Percentiles rank a stretch among this genome's conserved stretches.
phyloP scores from a whole-genome alignment of 1,140 invertebrate species.

The Drosophila serrata region DNA sequence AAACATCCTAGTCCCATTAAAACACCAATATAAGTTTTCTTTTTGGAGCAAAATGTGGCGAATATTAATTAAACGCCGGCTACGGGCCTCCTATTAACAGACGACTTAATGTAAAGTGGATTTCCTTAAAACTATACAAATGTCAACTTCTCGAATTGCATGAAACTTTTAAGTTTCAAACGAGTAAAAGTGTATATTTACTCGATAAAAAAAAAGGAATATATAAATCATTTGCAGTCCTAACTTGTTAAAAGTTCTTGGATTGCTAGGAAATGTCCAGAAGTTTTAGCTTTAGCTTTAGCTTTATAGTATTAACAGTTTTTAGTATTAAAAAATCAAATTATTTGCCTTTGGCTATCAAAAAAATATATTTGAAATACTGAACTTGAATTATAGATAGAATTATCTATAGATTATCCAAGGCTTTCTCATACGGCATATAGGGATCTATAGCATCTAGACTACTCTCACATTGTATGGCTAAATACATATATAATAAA shows the following conservation, averaged over 20 bases:
- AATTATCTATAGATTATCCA: neutral
- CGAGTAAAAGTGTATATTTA: neutral
- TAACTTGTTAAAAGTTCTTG: neutral
- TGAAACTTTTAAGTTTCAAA: too few relatives aligned
- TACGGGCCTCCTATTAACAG: conserved; percentile 24
- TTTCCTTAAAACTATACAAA: neutral
- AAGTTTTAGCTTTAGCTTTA: too few relatives aligned
- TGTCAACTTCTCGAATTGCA: too few relatives aligned
- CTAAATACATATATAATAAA: neutral
- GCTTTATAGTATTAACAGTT: neutral
- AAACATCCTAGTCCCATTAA: neutral
- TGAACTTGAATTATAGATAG: too few relatives aligned
- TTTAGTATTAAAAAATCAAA: neutral
- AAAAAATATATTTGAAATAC: neutral
- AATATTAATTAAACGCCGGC: conserved; percentile 1
- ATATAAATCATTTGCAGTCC: neutral
- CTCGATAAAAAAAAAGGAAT: neutral
- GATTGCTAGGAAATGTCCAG: neutral
- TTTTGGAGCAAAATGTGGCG: conserved; percentile 35
- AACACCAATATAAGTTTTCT: neutral
- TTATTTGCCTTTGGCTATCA: too few relatives aligned
- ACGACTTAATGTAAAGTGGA: conserved; percentile 23
- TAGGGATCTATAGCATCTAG: neutral
- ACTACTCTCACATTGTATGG: neutral
- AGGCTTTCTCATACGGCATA: neutral